Evolutionary conservation across 2,888 invertebrate species (phyloP), one percentile per base, ranked within the genome.

Genomic region (Tanytarsus gracilentus): DNA sequence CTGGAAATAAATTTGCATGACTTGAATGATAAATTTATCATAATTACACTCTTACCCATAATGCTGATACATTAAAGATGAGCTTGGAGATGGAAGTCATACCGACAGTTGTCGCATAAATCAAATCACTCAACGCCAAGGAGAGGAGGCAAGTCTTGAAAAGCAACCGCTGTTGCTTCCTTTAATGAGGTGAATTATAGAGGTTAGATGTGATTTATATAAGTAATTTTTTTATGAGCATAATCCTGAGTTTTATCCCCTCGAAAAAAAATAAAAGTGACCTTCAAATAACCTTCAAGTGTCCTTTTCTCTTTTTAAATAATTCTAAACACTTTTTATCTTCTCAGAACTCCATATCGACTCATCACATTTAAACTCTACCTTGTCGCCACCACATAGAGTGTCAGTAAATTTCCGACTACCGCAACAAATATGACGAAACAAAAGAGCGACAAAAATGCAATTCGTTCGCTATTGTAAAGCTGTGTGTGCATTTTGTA

Each of bases 131-230:
- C 6, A 44, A 16, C 9, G 58, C 48, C 6, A 58, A 23, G 7
- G 58, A 58, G 4, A 58, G 4, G n/a, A 58, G 26, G 23, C 58
- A 58, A 3, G 27, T 48, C n/a, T 48, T 44, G 7, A 58, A 58
- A 25, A 58, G n/a, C 7, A 58, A 14, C 4, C 58, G 58, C n/a
- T 48, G 58, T 23, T 58, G n/a, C n/a, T 58, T 29, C 58, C 48
- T 8, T 39, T 11, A 2, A 23, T 16, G 11, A 9, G 16, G n/a
- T 14, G 7, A 36, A 5, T 14, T 14, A 36, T 1, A 14, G 4
- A 2, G 14, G 5, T 14, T 14, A 6, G 14, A 33, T 33, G 4
- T 33, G 33, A n/a, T n/a, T n/a, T n/a, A n/a, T n/a, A n/a, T n/a
- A n/a, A n/a, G n/a, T n/a, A n/a, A n/a, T n/a, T n/a, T n/a, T n/a